Evolutionary conservation across 2,888 invertebrate genomes (phyloP).

Genomic region (Microplitis deprimator): DNA sequence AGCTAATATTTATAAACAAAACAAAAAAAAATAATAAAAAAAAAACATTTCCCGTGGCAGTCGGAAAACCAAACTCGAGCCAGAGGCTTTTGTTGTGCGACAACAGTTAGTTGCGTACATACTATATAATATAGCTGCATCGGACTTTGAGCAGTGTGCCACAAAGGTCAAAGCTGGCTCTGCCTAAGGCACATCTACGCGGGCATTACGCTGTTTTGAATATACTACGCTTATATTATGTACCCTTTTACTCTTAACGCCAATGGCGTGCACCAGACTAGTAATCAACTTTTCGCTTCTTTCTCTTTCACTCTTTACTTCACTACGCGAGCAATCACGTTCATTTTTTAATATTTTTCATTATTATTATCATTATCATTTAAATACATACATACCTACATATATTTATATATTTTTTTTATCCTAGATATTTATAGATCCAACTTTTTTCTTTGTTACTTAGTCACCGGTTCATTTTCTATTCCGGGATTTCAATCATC

Average conservation of each 20-base stretch:
- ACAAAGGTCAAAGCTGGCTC: conserved; percentile 64
- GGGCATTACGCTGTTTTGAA: conserved; percentile 58
- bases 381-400: background rate
- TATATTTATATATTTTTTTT: too few relatives aligned
- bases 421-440: too few relatives aligned
- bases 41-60: conserved; percentile 3
- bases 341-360: background rate
- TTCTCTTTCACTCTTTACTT: conserved; percentile 24
- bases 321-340: background rate
- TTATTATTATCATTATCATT: background rate
- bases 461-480: background rate
- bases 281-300: conserved; percentile 42
- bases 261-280: conserved; percentile 43
- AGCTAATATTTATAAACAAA: conserved; percentile 17
- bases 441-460: too few relatives aligned
- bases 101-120: conserved; percentile 56
- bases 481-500: conserved; percentile 18
- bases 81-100: conserved; percentile 60
- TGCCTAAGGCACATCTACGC: conserved; percentile 48
- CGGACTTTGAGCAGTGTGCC: conserved; percentile 59
- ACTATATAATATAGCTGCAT: conserved; percentile 59
- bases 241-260: conserved; percentile 48
- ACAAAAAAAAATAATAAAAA: background rate
- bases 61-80: conserved; percentile 49
- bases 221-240: conserved; percentile 46